Base-by-base conservation (phyloP, 2,113 vertebrate genomes). In the Lipophrys pholis region DNA sequence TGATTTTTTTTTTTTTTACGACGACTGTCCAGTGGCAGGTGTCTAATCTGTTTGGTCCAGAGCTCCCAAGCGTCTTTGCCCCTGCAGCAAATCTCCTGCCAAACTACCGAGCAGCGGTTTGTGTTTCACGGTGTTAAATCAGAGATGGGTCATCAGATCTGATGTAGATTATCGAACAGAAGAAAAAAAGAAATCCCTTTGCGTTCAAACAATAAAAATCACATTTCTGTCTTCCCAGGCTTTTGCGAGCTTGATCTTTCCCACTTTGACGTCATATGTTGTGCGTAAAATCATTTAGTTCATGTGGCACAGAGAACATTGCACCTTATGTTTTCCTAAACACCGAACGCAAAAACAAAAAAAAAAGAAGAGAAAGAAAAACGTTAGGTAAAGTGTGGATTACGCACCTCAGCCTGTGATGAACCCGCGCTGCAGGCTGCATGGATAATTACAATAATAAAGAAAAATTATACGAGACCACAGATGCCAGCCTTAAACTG, bases 41-140 rank as follows among this genome's bases (percentile, higher is more conserved):
- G 83, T 81, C 56, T 75, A 57, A 60, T 83, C 58, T 64, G 75
- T 83, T 49, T 12, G 78, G 15, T 51, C 56, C 69, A 42, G 60
- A 36, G 36, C 59, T 30, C 61, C 63, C 59, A 73, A 48, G 68
- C 57, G 14, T 74, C 49, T 54, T 14, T 73, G 64, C 55, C 53
- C 59, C 55, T n/a, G 12, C 74, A 38, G 73, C 69, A 51, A n/a
- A 50, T 68, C 64, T 64, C 55, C 0, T 39, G 63, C 77, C 78
- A 69, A 58, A 58, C 51, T 30, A 30, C 21, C 21, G 21, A 30
- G 21, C 11, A 11, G 56, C 7, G 46, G 40, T 70, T 55, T 67
- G 68, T 30, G 17, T 10, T 58, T 38, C 12, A 7, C 1, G 5
- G 45, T 15, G 17, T 43, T 63, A 64, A 49, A 60, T 51, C 45